Evolutionary conservation across 2,113 vertebrate species (phyloP).

Genomic region (Grantiella picta): DNA sequence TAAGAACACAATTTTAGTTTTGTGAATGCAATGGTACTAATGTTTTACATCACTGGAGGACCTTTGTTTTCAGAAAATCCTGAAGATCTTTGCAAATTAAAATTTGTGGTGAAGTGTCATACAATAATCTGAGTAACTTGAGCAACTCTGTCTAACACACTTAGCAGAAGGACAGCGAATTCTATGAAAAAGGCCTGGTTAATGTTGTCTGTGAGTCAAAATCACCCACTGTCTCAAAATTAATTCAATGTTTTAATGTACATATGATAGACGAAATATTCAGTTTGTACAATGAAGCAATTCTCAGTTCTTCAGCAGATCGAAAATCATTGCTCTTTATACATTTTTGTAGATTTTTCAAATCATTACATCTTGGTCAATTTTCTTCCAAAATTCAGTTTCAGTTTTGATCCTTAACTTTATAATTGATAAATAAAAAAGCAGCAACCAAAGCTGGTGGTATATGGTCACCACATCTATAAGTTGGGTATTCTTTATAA

Average conservation of each 20-base stretch:
- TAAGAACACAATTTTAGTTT: background rate
- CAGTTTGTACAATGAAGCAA: background rate
- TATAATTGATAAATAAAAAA: background rate
- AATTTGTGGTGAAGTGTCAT: background rate
- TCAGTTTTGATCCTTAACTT: background rate
- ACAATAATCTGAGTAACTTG: background rate
- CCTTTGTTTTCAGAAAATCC: background rate
- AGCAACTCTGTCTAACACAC: background rate
- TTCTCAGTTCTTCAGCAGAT: background rate
- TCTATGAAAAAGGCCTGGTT: background rate
- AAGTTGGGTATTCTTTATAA: background rate
- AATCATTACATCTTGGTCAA: background rate
- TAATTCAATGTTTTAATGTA: background rate
- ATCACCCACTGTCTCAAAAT: background rate
- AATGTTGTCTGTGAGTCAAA: background rate
- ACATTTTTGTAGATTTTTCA: background rate
- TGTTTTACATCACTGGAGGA: background rate
- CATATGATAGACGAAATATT: background rate
- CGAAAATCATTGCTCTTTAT: accelerated
- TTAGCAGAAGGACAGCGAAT: background rate
- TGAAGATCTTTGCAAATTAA: background rate
- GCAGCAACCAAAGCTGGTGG: background rate
- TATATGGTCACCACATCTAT: background rate
- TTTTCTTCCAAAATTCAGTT: background rate
- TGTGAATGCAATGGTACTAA: background rate